Base-by-base conservation (phyloP, 2,797 vertebrate species). In the Acanthornis magna region DNA sequence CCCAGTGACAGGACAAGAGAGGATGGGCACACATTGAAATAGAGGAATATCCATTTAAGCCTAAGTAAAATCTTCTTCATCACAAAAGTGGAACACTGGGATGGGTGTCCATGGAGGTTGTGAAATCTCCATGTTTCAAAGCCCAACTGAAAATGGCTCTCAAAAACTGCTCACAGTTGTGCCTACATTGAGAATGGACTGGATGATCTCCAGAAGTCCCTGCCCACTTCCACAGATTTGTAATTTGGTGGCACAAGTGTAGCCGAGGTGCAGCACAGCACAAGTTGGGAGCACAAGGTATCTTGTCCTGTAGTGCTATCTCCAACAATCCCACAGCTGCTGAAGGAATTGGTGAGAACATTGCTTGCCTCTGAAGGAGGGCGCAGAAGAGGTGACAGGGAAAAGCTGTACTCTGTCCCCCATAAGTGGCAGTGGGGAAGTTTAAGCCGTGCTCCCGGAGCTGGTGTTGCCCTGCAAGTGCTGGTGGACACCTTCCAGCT, bases 331-430 rank as follows among this genome's bases (percentile, higher is more conserved):
- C 34, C 1, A 0, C 32, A 29, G 0, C 3, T 58, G 19, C 67
- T 54, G 11, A 51, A 65, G 62, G 40, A 54, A 36, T 16, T 2
- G 0, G 45, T 5, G 27, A 70, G 30, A 5, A 2, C 7, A 0
- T 18, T 1, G 0, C 36, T 38, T 8, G 17, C 8, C 17, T 62
- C n/a, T 4, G 1, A 51, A 79, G 34, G 38, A 68, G 11, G 38
- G 45, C 57, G 18, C 4, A 5, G 13, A 38, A 32, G 72, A 62
- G 27, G 19, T n/a, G 36, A 25, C 32, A n/a, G 40, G 63, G 38
- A 91, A 42, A 18, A 40, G 10, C 30, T 45, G 12, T 48, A 58
- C 43, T 34, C 51, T 72, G 36, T 10, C n/a, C 14, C 14, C 42
- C 22, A 2, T 7, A 40, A 70, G 21, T 5, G 5, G 23, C 18